A percentile compares a stretch with the other conserved stretches of the same genome.
Conservation (phyloP, 2,113 vertebrate genomes). For the Astur gentilis region DNA sequence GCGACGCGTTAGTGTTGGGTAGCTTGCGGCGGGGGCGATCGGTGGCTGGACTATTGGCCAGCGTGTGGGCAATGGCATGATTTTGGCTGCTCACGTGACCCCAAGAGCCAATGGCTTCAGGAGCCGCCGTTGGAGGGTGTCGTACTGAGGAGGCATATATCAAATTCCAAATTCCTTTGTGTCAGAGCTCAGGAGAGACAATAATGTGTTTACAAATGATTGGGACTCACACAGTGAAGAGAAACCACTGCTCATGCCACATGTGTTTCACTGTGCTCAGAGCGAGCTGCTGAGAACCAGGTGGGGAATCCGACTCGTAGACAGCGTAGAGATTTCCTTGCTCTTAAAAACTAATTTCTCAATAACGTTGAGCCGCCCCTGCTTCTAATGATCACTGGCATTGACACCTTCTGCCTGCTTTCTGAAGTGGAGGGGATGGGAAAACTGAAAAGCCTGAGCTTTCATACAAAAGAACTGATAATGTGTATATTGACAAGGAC, state of each 20-base stretch:
- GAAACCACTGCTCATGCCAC: slow-evolving; percentile 34
- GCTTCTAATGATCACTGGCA: not conserved
- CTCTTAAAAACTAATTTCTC: slow-evolving; percentile 20
- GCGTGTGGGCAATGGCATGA: not conserved
- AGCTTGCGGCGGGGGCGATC: not conserved
- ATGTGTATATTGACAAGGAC: not conserved
- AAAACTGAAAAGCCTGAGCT: not conserved
- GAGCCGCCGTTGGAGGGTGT: not conserved
- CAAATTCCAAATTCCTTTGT: slow-evolving; percentile 61
- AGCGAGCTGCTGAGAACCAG: slow-evolving; percentile 37
- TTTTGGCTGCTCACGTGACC: slow-evolving; percentile 6
- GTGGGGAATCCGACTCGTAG: slow-evolving; percentile 11
- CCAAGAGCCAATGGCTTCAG: slow-evolving; percentile 10
- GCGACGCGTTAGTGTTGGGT: not conserved
- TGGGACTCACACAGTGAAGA: slow-evolving; percentile 4
- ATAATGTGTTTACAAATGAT: slow-evolving; percentile 58
- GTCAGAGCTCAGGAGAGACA: slow-evolving; percentile 52
- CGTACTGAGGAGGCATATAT: slow-evolving; percentile 5
- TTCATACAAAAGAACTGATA: not conserved
- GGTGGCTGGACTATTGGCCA: slow-evolving; percentile 22
- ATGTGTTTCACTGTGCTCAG: slow-evolving; percentile 28
- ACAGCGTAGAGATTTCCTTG: not conserved
- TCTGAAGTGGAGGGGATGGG: not conserved
- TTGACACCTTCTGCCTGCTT: not conserved
- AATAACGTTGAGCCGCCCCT: not conserved